Conservation (phyloP, 2,113 vertebrate species). For the Amblyopsis rosae region DNA sequence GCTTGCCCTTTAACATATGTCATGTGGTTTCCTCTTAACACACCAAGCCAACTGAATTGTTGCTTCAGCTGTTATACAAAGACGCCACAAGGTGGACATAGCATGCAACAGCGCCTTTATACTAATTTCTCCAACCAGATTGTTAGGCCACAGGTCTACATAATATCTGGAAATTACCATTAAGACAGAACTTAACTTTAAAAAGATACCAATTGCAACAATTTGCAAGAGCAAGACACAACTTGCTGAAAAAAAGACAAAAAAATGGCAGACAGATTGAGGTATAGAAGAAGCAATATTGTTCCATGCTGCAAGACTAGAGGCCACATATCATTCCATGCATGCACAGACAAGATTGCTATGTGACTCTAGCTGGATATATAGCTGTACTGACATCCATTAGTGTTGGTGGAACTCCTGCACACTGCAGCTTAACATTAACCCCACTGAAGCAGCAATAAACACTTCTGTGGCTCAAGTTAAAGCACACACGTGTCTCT, state of each 20-base stretch:
- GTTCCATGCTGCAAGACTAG: slow-evolving; percentile 3
- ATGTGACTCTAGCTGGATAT: slow-evolving; percentile 7
- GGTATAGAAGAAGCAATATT: neutral
- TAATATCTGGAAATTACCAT: neutral
- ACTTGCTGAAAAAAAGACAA: too few species aligned
- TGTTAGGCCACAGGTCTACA: neutral
- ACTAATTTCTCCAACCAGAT: neutral
- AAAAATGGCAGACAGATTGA: slow-evolving; percentile 1
- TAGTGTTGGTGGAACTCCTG: slow-evolving; percentile 52
- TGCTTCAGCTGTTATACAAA: slow-evolving; percentile 2
- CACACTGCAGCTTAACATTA: slow-evolving; percentile 43
- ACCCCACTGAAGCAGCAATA: slow-evolving; percentile 18
- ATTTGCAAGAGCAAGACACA: too few species aligned
- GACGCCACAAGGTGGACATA: slow-evolving; percentile 50
- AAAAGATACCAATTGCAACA: too few species aligned
- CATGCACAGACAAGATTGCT: neutral
- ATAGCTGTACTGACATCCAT: slow-evolving; percentile 7
- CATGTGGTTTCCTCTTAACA: neutral
- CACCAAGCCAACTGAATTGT: neutral
- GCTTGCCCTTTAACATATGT: neutral
- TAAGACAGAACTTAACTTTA: neutral
- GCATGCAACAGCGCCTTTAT: slow-evolving; percentile 28
- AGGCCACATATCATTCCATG: too few species aligned
- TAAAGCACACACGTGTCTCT: neutral
- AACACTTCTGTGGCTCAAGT: slow-evolving; percentile 3